Base-by-base conservation (phyloP, 2,113 vertebrate genomes). In the Tetrao urogallus region DNA sequence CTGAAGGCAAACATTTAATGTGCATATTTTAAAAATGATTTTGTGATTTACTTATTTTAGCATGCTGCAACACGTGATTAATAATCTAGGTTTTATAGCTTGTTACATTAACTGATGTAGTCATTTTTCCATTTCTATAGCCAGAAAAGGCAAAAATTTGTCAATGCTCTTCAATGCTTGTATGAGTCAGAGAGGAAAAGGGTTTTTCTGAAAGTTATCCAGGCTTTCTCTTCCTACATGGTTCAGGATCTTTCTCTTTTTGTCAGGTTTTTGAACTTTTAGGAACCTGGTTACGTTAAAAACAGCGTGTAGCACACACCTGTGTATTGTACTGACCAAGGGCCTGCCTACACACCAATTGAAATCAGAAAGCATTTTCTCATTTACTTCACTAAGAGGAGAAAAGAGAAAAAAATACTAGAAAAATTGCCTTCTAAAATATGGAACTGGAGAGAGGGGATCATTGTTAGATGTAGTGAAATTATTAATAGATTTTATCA, bases 141-240 rank as follows among this genome's bases (percentile, higher is more conserved):
- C 43, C 79, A 91, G 82, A 90, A 91, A 95, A 86, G 65, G 61
- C 13, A 18, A 69, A 65, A 56, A 38, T 57, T 89, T 94, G 77
- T 64, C 32, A 40, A 3, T 75, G 34, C 69, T 88, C 43, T 83
- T 79, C 76, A 91, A 75, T 52, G 61, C 18, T 75, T 36, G 16
- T 61, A 65, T 91, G 88, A 90, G 65, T 94, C 79, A 74, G 65
- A 83, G 43, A 88, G 91, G 61, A 63, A 81, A 72, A 70, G 50
- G n/a, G 20, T 25, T 43, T 86, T 91, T 86, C 69, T 90, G 76
- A 74, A 88, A 90, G 69, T 86, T 91, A 78, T 32, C 36, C 47
- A 36, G 42, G 69, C 45, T 77, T 30, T 24, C 75, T 50, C 42
- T 93, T 88, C 45, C 89, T 92, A 1, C 34, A 54, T 50, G 72